Conservation (phyloP, 2,888 invertebrate genomes). For the Macrosoma leucophasiata region DNA sequence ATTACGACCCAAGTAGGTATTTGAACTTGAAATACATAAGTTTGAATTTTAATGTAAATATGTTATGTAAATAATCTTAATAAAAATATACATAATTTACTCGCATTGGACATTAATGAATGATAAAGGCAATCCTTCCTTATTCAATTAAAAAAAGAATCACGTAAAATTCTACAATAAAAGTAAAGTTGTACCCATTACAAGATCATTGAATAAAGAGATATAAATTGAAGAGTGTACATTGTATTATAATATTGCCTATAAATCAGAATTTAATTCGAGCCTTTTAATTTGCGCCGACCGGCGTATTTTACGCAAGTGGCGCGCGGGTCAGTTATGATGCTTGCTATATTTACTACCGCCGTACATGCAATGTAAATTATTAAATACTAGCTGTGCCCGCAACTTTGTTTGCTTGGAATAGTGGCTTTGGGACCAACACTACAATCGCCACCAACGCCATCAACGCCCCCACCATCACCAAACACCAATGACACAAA, state of each 20-base stretch:
- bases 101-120: constrained; percentile 2
- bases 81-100: constrained; percentile 17
- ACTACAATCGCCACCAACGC: no score
- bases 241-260: constrained; percentile 57
- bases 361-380: no score
- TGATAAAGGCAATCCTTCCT: no score
- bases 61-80: constrained; percentile 16
- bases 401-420: no score
- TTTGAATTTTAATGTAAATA: constrained; percentile 39
- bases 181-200: constrained; percentile 36
- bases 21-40: constrained; percentile 38
- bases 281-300: constrained; percentile 50
- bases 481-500: no score
- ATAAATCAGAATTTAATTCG: constrained; percentile 58
- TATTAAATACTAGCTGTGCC: no score
- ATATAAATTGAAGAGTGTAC: constrained; percentile 33
- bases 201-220: constrained; percentile 44
- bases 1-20: constrained; percentile 44
- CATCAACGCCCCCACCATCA: no score
- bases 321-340: constrained; percentile 35
- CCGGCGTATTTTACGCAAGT: constrained; percentile 44
- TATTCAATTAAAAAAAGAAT: no score
- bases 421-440: no score
- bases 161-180: constrained; percentile 23
- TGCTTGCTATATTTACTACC: constrained; percentile 36